Evolutionary conservation across 2,797 vertebrate genomes (phyloP).

Genomic region (Trachops cirrhosus): DNA sequence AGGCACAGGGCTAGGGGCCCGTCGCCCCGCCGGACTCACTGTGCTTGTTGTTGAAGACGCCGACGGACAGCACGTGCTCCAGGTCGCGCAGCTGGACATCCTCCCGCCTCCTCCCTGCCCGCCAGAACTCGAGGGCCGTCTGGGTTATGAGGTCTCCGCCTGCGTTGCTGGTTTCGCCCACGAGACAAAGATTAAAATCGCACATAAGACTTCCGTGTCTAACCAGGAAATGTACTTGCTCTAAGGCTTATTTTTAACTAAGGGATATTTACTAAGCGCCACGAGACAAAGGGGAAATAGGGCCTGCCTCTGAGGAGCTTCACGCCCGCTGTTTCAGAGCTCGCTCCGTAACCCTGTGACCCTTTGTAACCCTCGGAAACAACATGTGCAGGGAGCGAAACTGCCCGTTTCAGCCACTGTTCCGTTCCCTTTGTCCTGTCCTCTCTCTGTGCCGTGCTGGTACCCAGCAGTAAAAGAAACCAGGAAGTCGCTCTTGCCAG

Average conservation of each 20-base stretch:
- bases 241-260: not conserved
- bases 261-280: not conserved
- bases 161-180: slow-evolving; percentile 86
- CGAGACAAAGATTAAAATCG: not conserved
- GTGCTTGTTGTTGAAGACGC: slow-evolving; percentile 93
- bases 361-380: not conserved
- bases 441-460: not conserved
- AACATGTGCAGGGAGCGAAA: not conserved
- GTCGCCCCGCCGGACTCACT: slow-evolving; percentile 83
- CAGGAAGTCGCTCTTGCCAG: not conserved
- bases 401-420: not conserved
- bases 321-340: not conserved
- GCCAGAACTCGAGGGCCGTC: slow-evolving; percentile 91
- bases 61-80: slow-evolving; percentile 85
- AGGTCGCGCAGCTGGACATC: slow-evolving; percentile 91
- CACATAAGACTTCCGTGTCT: not conserved
- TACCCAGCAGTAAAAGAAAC: not conserved
- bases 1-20: not conserved
- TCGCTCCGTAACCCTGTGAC: too few species aligned
- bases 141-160: slow-evolving; percentile 90
- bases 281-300: not conserved
- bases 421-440: not conserved
- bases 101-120: slow-evolving; percentile 84
- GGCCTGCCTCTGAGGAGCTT: not conserved
- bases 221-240: not conserved